These are phyloP conservation scores for Pantala flavescens DNA, from an alignment of 1,140 invertebrate genomes.

Conservation along the genomic window DNA sequence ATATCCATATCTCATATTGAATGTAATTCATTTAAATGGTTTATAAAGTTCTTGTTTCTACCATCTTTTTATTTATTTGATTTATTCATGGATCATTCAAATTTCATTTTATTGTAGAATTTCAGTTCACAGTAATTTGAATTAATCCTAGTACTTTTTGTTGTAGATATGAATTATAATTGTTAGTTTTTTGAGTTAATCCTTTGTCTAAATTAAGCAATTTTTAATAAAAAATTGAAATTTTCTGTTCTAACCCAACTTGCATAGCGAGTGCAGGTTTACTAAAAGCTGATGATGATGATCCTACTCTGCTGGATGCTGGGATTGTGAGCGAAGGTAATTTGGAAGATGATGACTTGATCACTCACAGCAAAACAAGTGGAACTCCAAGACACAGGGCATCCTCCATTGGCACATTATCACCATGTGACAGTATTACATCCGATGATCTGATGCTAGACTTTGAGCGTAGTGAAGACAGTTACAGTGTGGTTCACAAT, in stretches of 20 bases:
- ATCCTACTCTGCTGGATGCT: background rate
- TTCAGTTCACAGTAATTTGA: too few relatives aligned
- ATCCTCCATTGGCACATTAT: slow-evolving; percentile 61
- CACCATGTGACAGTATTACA: slow-evolving; percentile 63
- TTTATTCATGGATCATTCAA: too few relatives aligned
- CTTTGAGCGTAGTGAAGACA: slow-evolving; percentile 50
- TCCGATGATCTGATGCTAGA: slow-evolving; percentile 77
- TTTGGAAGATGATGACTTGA: background rate
- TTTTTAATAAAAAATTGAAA: too few relatives aligned
- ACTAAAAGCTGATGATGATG: background rate
- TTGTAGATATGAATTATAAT: too few relatives aligned
- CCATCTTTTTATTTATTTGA: too few relatives aligned
- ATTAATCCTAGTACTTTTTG: too few relatives aligned
- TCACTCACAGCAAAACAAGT: background rate
- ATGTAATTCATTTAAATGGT: too few relatives aligned
- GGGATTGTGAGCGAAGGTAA: background rate
- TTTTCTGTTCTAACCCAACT: background rate
- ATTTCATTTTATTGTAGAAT: too few relatives aligned
- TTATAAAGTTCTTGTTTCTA: too few relatives aligned
- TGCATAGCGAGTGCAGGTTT: background rate
- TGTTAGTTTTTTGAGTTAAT: too few relatives aligned
- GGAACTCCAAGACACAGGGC: slow-evolving; percentile 23
- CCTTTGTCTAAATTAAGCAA: too few relatives aligned
- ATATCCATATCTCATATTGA: too few relatives aligned
- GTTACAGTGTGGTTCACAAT: background rate